Conservation (phyloP, 2,888 invertebrate genomes). For the Lepidochitona cinerea region DNA sequence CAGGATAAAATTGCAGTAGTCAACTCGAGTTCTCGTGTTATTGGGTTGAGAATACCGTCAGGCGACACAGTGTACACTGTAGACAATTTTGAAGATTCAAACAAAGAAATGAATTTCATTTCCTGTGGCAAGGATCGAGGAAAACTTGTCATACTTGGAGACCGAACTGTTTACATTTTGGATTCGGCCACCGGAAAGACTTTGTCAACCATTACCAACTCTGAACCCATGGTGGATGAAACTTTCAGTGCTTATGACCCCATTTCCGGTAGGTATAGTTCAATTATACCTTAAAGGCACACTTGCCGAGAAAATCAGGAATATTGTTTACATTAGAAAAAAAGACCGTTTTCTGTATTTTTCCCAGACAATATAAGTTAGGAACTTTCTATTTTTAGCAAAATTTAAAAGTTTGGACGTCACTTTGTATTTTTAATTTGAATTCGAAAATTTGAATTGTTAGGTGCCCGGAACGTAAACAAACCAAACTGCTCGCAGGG, state of each 20-base stretch:
- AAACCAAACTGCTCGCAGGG: no score
- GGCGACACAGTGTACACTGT: conserved; percentile 10
- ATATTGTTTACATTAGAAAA: no score
- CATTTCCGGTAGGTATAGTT: background rate
- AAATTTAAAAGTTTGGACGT: no score
- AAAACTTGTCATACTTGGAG: background rate
- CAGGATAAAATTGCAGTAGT: conserved; percentile 23
- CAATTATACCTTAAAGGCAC: no score
- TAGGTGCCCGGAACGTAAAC: no score
- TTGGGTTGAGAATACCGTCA: background rate
- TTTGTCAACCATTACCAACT: background rate
- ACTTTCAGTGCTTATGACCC: background rate
- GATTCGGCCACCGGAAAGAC: conserved; percentile 6
- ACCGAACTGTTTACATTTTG: background rate
- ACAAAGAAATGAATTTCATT: background rate
- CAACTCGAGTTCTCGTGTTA: background rate
- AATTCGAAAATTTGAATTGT: no score
- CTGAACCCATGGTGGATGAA: background rate
- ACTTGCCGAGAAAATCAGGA: no score
- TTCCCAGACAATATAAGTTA: no score
- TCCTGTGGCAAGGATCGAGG: conserved; percentile 9
- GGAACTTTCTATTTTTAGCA: no score
- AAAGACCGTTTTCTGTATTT: no score
- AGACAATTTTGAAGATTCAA: background rate
- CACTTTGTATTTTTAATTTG: no score